A percentile compares a stretch with the other conserved stretches of the same genome.
Conservation (phyloP, 2,888 invertebrate genomes). For the Atethmia centrago region DNA sequence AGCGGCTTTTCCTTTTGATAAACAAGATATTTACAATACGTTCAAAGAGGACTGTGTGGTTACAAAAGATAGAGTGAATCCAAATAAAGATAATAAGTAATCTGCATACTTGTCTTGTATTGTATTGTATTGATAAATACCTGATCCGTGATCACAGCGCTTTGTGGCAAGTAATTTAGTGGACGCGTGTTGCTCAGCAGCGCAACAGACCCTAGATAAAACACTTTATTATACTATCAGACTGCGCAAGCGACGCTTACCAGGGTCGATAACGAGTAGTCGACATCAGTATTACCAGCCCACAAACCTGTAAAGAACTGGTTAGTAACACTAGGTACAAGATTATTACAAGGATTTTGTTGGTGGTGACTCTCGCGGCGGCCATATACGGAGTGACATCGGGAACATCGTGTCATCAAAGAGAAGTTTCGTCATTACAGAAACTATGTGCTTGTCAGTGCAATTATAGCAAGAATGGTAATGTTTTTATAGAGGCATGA, state of each 20-base stretch:
- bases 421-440: slow-evolving; percentile 16
- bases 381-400: too few relatives aligned
- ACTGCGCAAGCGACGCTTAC: not conserved
- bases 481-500: too few relatives aligned
- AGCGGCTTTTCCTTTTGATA: too few relatives aligned
- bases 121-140: not conserved
- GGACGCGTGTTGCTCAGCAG: not conserved
- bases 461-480: not conserved
- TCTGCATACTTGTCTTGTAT: too few relatives aligned
- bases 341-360: slow-evolving; percentile 2
- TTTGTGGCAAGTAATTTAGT: not conserved
- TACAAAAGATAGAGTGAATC: too few relatives aligned
- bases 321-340: slow-evolving; percentile 1
- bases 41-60: too few relatives aligned
- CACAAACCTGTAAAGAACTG: not conserved
- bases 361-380: not conserved
- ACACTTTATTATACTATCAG: too few relatives aligned
- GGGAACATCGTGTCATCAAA: too few relatives aligned
- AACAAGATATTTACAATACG: too few relatives aligned
- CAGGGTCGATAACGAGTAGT: not conserved
- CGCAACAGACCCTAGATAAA: not conserved
- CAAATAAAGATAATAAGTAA: too few relatives aligned
- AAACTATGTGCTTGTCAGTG: slow-evolving; percentile 34
- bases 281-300: too few relatives aligned
- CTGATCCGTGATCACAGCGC: not conserved